Evolutionary conservation across 1,140 invertebrate species (phyloP).

Genomic region (Tetragnatha versicolor): DNA sequence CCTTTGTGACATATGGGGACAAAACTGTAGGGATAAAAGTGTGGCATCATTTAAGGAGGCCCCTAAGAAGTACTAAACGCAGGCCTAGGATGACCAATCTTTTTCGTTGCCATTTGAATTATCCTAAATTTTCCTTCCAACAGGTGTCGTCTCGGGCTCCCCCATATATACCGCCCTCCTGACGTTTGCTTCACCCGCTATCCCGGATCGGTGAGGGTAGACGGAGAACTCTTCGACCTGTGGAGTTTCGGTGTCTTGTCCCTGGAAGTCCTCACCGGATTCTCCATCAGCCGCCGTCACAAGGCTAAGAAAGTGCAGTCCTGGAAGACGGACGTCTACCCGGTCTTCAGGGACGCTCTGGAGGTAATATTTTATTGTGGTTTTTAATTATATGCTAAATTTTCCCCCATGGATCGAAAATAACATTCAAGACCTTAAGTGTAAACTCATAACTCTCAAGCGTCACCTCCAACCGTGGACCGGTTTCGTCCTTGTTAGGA

Average conservation of each 20-base stretch:
- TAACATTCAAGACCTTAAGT: no score
- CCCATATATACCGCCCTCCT: slow-evolving; percentile 25
- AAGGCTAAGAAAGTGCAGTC: background rate
- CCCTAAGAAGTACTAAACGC: no score
- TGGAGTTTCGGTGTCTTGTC: slow-evolving; percentile 31
- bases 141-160: slow-evolving; percentile 27
- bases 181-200: slow-evolving; percentile 1
- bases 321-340: slow-evolving; percentile 28
- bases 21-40: no score
- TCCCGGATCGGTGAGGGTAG: background rate
- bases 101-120: no score
- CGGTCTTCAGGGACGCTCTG: background rate
- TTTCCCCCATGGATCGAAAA: background rate
- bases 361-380: background rate
- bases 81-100: no score
- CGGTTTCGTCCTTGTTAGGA: no score
- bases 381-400: background rate
- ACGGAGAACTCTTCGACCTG: slow-evolving; percentile 11
- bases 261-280: slow-evolving; percentile 28
- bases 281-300: background rate
- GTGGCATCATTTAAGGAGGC: no score
- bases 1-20: no score
- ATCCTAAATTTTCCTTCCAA: no score
- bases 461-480: no score
- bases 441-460: no score